Conservation (phyloP, 2,113 vertebrate genomes). For the Alligator sinensis region DNA sequence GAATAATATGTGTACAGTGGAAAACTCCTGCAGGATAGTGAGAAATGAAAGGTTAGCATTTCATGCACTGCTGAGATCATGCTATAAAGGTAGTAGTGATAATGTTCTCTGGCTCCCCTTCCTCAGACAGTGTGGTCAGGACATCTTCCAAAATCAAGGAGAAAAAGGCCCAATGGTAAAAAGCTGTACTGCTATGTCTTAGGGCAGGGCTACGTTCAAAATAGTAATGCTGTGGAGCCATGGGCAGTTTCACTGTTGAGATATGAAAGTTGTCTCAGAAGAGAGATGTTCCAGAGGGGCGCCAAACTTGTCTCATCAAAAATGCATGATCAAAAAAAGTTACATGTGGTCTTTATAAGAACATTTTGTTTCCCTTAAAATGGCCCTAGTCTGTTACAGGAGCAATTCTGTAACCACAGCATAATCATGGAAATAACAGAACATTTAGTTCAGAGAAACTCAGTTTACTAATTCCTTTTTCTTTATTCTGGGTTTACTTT, state of each 20-base stretch:
- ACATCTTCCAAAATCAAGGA: not conserved
- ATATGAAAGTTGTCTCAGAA: not conserved
- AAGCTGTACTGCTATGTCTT: not conserved
- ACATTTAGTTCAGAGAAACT: not conserved
- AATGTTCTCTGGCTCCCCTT: not conserved
- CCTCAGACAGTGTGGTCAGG: not conserved
- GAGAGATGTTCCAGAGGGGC: not conserved
- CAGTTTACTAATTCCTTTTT: not conserved
- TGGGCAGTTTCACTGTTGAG: not conserved
- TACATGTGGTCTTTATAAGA: not conserved
- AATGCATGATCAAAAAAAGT: not conserved
- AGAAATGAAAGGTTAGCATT: fast-evolving
- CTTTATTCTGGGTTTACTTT: not conserved
- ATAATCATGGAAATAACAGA: not conserved
- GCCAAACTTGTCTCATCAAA: not conserved
- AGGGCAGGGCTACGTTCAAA: not conserved
- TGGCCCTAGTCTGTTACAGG: not conserved
- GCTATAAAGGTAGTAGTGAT: not conserved
- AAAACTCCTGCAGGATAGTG: not conserved
- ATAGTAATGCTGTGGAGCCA: fast-evolving
- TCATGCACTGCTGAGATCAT: not conserved
- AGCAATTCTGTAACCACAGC: not conserved
- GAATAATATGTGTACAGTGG: no score
- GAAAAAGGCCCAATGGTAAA: not conserved
- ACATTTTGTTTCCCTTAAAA: not conserved